Base-by-base conservation (phyloP, 2,888 invertebrate genomes). In the Drosophila demipolita region DNA sequence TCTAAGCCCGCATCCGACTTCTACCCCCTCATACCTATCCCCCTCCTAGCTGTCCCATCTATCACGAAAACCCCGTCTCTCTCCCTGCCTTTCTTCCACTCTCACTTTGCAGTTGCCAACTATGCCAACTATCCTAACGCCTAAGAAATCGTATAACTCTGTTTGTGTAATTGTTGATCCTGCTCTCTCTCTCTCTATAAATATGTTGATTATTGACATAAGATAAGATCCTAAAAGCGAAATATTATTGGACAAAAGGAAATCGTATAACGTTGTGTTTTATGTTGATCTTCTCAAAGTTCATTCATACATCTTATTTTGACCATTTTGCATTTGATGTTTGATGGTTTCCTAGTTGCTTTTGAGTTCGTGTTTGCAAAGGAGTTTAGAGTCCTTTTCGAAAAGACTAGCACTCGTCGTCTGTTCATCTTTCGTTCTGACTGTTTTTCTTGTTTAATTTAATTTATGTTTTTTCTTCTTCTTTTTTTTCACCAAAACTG, bases 371-470 rank as follows among this genome's bases (percentile, higher is more conserved):
- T 38, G 33, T 35, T 42, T 32, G 57, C 78, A 78, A 87, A 85
- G 84, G 87, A 89, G 92, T 92, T 92, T 92, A 92, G 92, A 92
- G 92, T 92, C 92, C 92, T 92, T 92, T 92, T 91, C 87, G 72
- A 92, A 92, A 92, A 92, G 92, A 92, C 92, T 92, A 90, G 87
- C 80, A 83, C 82, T 83, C 83, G 82, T 79, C 89, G 82, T 75
- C 67, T 61, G 53, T 60, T 73, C 69, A 54, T 63, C 50, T 59
- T 54, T 64, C 63, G 55, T 54, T 69, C 67, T 64, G 69, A 42
- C 7, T 45, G 7, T 20, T 11, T 15, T 15, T 45, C 7, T 6
- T 29, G 29, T 33, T 35, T 65, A 23, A 5, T n/a, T 33, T 36
- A 29, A 29, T 29, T 29, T 29, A 29, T 72, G 49, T 52, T 17